A percentile compares a stretch with the other conserved stretches of the same genome.
Evolutionary conservation across 2,888 invertebrate species (phyloP).

Genomic region (Coremacera marginata): DNA sequence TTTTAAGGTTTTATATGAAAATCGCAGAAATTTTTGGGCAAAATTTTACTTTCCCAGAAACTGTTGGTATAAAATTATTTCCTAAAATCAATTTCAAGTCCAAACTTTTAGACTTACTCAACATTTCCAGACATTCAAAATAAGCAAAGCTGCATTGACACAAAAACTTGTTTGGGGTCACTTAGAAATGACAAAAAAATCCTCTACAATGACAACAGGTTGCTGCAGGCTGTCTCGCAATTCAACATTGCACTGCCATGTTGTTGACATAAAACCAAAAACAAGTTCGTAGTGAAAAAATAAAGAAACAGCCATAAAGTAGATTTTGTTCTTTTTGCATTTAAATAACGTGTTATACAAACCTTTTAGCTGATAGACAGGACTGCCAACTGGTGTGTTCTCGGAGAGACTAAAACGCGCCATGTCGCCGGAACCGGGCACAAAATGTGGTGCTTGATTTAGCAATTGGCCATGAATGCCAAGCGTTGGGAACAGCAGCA

Average conservation of each 20-base stretch:
- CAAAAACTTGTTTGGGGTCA: no score
- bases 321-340: neutral
- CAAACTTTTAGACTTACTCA: no score
- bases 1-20: no score
- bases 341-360: slow-evolving; percentile 53
- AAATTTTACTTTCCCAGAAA: no score
- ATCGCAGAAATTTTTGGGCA: no score
- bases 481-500: slow-evolving; percentile 41
- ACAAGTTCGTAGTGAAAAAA: slow-evolving; percentile 26
- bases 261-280: neutral
- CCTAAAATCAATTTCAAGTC: no score
- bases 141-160: no score
- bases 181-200: neutral
- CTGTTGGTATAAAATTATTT: no score
- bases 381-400: slow-evolving; percentile 80
- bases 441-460: slow-evolving; percentile 81
- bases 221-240: neutral
- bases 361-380: slow-evolving; percentile 82
- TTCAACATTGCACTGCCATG: neutral
- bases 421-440: slow-evolving; percentile 82
- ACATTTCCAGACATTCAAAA: no score
- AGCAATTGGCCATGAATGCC: slow-evolving; percentile 69
- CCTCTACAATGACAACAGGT: neutral
- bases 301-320: neutral
- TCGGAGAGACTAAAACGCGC: slow-evolving; percentile 80